phyloP scores from a whole-genome alignment of 2,888 invertebrate species.

The Hyposoter dolosus region DNA sequence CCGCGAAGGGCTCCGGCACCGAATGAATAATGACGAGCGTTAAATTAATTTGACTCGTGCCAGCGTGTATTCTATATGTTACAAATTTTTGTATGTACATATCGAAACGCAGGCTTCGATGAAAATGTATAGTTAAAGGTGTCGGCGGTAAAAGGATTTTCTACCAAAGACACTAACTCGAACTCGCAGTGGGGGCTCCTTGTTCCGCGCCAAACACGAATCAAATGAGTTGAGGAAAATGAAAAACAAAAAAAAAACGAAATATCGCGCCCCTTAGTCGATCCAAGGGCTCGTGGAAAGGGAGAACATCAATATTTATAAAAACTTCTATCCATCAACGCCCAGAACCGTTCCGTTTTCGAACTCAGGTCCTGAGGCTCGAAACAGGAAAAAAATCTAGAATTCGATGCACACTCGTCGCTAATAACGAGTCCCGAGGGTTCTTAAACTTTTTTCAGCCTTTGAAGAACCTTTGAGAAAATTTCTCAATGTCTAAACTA shows the following conservation, averaged over 20 bases:
- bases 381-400: neutral
- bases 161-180: slow-evolving; percentile 41
- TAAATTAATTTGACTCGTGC: slow-evolving; percentile 80
- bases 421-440: neutral
- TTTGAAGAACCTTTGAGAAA: neutral
- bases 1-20: slow-evolving; percentile 63
- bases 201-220: slow-evolving; percentile 39
- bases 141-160: slow-evolving; percentile 72
- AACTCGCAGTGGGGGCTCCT: slow-evolving; percentile 69
- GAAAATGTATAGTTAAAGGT: slow-evolving; percentile 70
- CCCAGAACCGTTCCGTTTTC: slow-evolving; percentile 29
- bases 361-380: slow-evolving; percentile 18
- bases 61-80: slow-evolving; percentile 73
- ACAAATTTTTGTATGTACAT: slow-evolving; percentile 73
- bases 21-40: slow-evolving; percentile 80
- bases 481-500: neutral
- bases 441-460: neutral
- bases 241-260: slow-evolving; percentile 42
- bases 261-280: slow-evolving; percentile 54
- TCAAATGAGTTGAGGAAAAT: slow-evolving; percentile 44
- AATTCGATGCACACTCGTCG: too few species aligned
- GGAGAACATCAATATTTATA: slow-evolving; percentile 74
- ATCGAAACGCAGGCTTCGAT: slow-evolving; percentile 22
- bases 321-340: slow-evolving; percentile 72
- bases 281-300: slow-evolving; percentile 12